Percentiles rank a stretch among this genome's conserved stretches.
Conservation (phyloP, 2,113 vertebrate genomes). For the Furnarius figulus region DNA sequence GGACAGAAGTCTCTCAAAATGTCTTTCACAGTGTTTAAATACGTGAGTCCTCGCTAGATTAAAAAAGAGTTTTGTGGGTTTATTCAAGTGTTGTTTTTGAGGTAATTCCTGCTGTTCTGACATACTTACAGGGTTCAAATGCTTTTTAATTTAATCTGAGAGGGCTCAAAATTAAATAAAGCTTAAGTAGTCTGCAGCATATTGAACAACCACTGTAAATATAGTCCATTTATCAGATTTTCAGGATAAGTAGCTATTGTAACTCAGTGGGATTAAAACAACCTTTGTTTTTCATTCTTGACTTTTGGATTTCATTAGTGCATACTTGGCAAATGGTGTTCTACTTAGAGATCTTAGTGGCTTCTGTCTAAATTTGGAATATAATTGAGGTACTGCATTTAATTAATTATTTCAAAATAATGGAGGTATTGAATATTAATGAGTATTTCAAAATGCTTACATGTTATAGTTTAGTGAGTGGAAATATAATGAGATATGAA, state of each 20-base stretch:
- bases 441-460: neutral
- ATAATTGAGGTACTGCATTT: neutral
- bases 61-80: neutral
- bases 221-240: slow-evolving; percentile 28
- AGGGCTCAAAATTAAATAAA: slow-evolving; percentile 34
- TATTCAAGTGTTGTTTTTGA: neutral
- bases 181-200: neutral
- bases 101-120: neutral
- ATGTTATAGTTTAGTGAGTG: neutral
- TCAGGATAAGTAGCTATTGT: slow-evolving; percentile 16
- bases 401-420: neutral
- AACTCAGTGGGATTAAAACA: neutral
- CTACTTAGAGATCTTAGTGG: neutral
- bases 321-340: neutral
- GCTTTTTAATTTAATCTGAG: slow-evolving; percentile 3
- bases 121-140: neutral
- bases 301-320: neutral
- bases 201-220: slow-evolving; percentile 13
- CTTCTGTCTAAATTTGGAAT: neutral
- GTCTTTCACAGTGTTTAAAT: neutral
- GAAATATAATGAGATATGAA: neutral
- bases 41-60: neutral
- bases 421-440: neutral
- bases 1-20: neutral
- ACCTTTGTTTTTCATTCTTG: neutral